Conservation (phyloP, 1,140 invertebrate genomes). For the Lucilia cuprina region DNA sequence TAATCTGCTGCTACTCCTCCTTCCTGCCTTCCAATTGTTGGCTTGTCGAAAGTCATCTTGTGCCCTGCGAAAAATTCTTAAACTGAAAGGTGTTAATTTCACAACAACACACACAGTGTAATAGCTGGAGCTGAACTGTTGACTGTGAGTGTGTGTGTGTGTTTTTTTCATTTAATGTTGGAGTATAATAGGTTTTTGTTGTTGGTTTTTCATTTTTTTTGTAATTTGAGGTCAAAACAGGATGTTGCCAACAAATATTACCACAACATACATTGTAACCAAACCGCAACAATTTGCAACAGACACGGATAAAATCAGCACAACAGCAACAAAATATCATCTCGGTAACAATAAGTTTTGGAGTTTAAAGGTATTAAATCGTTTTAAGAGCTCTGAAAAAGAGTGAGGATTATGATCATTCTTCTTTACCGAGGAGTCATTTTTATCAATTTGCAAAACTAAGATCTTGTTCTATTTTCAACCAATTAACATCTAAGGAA, state of each 20-base stretch:
- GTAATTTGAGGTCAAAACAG: slow-evolving; percentile 25
- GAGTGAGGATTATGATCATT: too few species aligned
- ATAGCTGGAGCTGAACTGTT: not conserved
- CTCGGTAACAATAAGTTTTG: not conserved
- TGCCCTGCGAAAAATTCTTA: not conserved
- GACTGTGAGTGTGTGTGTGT: not conserved
- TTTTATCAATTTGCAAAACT: too few species aligned
- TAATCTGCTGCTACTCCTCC: not conserved
- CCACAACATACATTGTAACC: slow-evolving; percentile 26
- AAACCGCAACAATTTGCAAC: slow-evolving; percentile 31
- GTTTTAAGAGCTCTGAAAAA: not conserved
- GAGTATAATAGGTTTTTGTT: not conserved
- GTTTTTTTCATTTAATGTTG: too few species aligned
- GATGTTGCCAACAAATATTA: slow-evolving; percentile 30
- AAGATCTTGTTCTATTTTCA: too few species aligned
- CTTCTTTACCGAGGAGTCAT: too few species aligned
- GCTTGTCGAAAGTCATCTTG: not conserved
- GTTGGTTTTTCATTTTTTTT: not conserved
- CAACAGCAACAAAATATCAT: slow-evolving; percentile 3
- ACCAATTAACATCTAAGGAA: too few species aligned
- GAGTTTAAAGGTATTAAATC: not conserved
- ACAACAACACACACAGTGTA: not conserved
- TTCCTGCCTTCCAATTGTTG: not conserved
- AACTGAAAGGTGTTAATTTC: slow-evolving; percentile 32
- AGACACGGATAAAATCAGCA: slow-evolving; percentile 20